Evolutionary conservation across 2,888 invertebrate genomes (phyloP).

Genomic region (Drosophila siamana): DNA sequence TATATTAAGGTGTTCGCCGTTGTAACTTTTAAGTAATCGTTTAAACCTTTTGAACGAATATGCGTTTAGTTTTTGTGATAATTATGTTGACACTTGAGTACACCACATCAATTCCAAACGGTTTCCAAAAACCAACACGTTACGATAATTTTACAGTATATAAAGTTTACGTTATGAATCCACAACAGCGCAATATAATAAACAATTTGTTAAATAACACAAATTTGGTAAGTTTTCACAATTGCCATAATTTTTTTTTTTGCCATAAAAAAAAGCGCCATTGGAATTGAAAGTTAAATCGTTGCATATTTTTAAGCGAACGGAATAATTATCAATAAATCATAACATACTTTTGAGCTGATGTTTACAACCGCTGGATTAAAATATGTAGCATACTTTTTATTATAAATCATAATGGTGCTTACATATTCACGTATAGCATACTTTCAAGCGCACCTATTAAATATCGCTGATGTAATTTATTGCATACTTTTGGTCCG

Average conservation of each 20-base stretch:
- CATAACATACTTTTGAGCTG: not conserved
- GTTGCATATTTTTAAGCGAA: not conserved
- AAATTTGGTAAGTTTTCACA: constrained; percentile 26
- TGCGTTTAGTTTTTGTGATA: constrained; percentile 15
- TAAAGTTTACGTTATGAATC: constrained; percentile 16
- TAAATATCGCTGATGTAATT: not conserved
- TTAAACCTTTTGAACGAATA: not conserved
- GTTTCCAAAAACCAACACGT: not conserved
- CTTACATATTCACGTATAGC: not conserved
- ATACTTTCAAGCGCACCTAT: not conserved
- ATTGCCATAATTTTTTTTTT: no score
- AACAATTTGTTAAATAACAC: constrained; percentile 28
- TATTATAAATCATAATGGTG: not conserved
- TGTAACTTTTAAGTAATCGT: not conserved
- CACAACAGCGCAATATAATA: constrained; percentile 21
- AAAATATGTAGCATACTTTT: not conserved
- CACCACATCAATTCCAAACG: not conserved
- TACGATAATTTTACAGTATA: constrained; percentile 46
- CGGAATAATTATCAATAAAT: not conserved
- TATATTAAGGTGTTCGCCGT: constrained; percentile 11
- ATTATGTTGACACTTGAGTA: constrained; percentile 9
- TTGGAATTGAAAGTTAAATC: no score
- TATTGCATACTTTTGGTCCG: not conserved
- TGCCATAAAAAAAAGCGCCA: no score
- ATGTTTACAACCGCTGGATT: not conserved